phyloP scores from a whole-genome alignment of 2,113 vertebrate species.

The Oncorhynchus keta region DNA sequence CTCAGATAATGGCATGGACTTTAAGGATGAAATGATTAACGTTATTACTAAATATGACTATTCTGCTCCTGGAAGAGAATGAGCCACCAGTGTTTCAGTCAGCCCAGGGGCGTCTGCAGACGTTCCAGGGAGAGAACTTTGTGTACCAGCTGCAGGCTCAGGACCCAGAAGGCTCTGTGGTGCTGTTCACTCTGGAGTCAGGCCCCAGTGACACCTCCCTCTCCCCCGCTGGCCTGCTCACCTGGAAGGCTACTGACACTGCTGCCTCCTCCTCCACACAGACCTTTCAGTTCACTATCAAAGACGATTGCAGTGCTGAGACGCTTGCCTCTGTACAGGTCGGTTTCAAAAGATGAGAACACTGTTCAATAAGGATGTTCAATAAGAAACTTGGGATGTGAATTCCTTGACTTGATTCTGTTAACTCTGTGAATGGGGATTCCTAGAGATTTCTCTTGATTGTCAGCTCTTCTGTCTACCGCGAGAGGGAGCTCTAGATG shows the following conservation, averaged over 20 bases:
- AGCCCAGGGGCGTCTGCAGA: slow-evolving; percentile 61
- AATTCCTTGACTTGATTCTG: no score
- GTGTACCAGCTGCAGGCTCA: slow-evolving; percentile 81
- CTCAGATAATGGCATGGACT: no score
- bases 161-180: slow-evolving; percentile 83
- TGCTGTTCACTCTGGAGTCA: slow-evolving; percentile 78
- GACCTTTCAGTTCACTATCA: slow-evolving; percentile 72
- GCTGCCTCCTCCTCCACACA: slow-evolving; percentile 46
- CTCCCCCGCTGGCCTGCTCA: slow-evolving; percentile 82
- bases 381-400: no score
- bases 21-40: no score
- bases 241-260: slow-evolving; percentile 72
- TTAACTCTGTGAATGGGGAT: no score
- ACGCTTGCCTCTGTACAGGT: slow-evolving; percentile 76
- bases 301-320: slow-evolving; percentile 80
- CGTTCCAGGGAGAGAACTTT: slow-evolving; percentile 83
- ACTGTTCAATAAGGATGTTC: no score
- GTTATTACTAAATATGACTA: neutral
- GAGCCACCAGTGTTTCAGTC: slow-evolving; percentile 76
- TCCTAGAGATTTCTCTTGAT: no score
- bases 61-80: slow-evolving; percentile 72
- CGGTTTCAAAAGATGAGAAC: neutral
- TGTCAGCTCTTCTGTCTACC: slow-evolving; percentile 15
- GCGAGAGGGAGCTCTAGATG: slow-evolving; percentile 53
- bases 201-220: slow-evolving; percentile 78